Base-by-base conservation (phyloP, 2,888 invertebrate species). In the Aricia artaxerxes region DNA sequence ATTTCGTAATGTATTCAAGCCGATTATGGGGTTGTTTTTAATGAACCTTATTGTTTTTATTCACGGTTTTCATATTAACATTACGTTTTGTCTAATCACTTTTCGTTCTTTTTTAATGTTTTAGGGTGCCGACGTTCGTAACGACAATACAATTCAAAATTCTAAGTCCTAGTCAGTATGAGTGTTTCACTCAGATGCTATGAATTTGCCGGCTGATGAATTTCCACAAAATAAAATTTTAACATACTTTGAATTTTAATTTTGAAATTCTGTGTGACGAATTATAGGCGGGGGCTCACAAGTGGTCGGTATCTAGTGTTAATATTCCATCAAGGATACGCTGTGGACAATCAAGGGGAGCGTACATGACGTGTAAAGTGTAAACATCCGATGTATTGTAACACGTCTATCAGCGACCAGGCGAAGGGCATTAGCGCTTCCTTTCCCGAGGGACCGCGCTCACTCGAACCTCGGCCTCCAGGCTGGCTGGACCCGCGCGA, bases 341-440 rank as follows among this genome's bases (percentile, higher is more conserved):
- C 31, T 35, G 38, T 16, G 57, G 60, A 44, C 40, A 13, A 38
- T 78, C 78, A 40, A 78, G 61, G 69, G 72, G 69, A 69, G 13
- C 13, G 69, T 5, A 64, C 64, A 38, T 69, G 64, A 64, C 64
- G 69, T 69, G 69, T 69, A 69, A 75, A 80, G 79, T 78, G 61
- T 78, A 82, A 81, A 82, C 83, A 83, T 81, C 82, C 83, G 83
- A 79, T 78, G 87, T 88, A 89, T 87, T 90, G 89, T 89, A 86
- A 89, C 91, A 91, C 92, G 92, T 92, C 92, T 88, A 92, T 92
- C 92, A 91, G 88, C 91, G 91, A 88, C 91, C 91, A 92, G 91
- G 89, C 90, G 90, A 92, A 92, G 93, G 92, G 92, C 94, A 91
- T 93, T 92, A 93, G 86, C 91, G 86, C 91, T 91, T 94, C 94